Evolutionary conservation across 2,113 vertebrate genomes (phyloP), one percentile per base, ranked within the genome.

Genomic region (Chelonoidis abingdonii): DNA sequence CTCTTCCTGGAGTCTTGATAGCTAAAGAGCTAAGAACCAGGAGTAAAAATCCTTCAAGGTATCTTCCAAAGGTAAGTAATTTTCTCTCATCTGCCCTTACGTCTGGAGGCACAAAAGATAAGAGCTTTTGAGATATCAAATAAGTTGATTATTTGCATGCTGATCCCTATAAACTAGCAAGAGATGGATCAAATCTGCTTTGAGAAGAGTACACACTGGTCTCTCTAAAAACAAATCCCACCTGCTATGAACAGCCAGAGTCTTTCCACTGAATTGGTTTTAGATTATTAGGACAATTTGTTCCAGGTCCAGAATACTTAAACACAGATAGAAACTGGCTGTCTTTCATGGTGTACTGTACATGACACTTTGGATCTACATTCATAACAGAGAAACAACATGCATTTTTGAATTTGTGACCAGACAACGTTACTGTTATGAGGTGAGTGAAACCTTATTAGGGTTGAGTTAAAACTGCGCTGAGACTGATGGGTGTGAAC

Each of bases 261-360:
- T 81, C 24, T 52, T 31, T 84, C 94, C 62, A 47, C 53, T 56
- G 72, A 65, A 10, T 44, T 84, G 76, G 85, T 96, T 96, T 95
- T 95, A 89, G 95, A 89, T 78, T 92, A 12, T 96, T 94, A 83
- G 84, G 80, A 92, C 87, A 92, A 69, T 95, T 96, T 95, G 78
- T 89, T 90, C 93, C 11, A 90, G 92, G 90, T 90, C 80, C 80
- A 94, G 90, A 72, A 79, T 89, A 84, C 90, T 50, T 90, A 94
- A 94, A 89, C 89, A 47, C 59, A 89, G 89, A 83, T 88, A 79
- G 76, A 95, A 90, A 87, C 21, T 86, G 76, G 44, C 72, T 86
- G 8, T 93, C 89, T 97, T 94, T 95, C 89, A 91, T 78, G 83
- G 82, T 84, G 54, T 2, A 2, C 50, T 72, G 31, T 93, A 50